Conservation (phyloP, 2,888 invertebrate genomes). For the Blastobasis lacticolella region DNA sequence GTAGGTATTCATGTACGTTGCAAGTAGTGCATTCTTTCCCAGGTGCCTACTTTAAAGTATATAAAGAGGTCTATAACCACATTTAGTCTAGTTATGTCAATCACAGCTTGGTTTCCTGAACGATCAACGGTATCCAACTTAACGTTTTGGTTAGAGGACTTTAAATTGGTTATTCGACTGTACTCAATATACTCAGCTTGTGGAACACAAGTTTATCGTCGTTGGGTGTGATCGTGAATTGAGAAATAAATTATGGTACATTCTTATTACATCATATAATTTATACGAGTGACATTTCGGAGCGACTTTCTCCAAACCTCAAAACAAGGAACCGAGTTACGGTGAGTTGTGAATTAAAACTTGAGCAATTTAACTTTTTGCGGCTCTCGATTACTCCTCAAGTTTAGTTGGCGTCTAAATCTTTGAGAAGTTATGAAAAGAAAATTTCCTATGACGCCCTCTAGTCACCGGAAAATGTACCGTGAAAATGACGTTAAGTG, state of each 20-base stretch:
- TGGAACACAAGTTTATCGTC: no score
- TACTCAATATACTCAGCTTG: no score
- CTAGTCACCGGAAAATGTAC: slow-evolving; percentile 13
- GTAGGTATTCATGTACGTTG: no score
- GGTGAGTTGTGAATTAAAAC: slow-evolving; percentile 44
- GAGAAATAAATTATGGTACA: not conserved
- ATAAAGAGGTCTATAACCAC: no score
- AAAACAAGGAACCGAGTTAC: slow-evolving; percentile 30
- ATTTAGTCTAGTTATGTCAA: no score
- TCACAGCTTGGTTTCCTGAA: no score
- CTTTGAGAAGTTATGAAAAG: slow-evolving; percentile 26
- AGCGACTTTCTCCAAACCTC: slow-evolving; percentile 27
- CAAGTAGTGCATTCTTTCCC: no score
- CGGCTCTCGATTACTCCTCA: slow-evolving; percentile 37
- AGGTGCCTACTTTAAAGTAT: no score
- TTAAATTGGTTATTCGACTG: no score
- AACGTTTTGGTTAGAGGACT: no score
- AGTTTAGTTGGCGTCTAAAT: slow-evolving; percentile 27
- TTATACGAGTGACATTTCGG: slow-evolving; percentile 22
- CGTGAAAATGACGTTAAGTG: not conserved
- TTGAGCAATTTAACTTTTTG: slow-evolving; percentile 63
- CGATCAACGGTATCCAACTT: no score
- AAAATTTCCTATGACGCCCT: slow-evolving; percentile 19
- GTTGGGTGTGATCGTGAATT: no score
- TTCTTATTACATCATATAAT: not conserved